These are phyloP conservation scores for Natrix natrix DNA, from an alignment of 2,797 vertebrate genomes.

Conservation along the genomic window DNA sequence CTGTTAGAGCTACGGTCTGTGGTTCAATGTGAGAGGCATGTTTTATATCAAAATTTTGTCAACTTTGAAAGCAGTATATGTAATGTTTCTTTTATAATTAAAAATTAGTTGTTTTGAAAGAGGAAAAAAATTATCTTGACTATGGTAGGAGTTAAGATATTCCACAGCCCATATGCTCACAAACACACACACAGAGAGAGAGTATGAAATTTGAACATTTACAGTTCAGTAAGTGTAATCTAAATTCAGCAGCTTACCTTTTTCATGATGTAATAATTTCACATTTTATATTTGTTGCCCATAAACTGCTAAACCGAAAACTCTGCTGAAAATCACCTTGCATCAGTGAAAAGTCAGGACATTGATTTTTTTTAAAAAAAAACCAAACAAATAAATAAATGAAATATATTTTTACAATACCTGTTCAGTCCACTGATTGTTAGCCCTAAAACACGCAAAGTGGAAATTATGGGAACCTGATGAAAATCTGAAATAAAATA, in stretches of 20 bases:
- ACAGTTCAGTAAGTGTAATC: neutral
- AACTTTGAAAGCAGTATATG: neutral
- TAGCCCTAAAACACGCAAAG: neutral
- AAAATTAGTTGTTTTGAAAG: conserved; percentile 1
- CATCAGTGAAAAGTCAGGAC: neutral
- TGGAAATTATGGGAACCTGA: neutral
- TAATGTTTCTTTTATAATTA: neutral
- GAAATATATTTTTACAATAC: neutral
- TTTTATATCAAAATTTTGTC: conserved; percentile 4
- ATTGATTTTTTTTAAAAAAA: neutral
- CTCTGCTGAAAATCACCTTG: neutral
- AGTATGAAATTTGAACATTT: neutral
- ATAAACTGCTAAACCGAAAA: neutral
- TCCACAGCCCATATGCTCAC: neutral
- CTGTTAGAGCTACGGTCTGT: conserved; percentile 8
- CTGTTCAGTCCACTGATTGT: neutral
- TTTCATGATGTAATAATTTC: neutral
- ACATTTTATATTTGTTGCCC: neutral
- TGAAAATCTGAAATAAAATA: neutral
- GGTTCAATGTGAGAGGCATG: conserved; percentile 11
- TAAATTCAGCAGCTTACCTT: neutral
- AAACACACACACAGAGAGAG: neutral
- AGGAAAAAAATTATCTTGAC: neutral
- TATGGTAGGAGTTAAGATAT: neutral
- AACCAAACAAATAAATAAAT: neutral